Percentiles rank a stretch among this genome's conserved stretches.
Conservation (phyloP, 2,797 vertebrate species). For the Cossypha dichroa region DNA sequence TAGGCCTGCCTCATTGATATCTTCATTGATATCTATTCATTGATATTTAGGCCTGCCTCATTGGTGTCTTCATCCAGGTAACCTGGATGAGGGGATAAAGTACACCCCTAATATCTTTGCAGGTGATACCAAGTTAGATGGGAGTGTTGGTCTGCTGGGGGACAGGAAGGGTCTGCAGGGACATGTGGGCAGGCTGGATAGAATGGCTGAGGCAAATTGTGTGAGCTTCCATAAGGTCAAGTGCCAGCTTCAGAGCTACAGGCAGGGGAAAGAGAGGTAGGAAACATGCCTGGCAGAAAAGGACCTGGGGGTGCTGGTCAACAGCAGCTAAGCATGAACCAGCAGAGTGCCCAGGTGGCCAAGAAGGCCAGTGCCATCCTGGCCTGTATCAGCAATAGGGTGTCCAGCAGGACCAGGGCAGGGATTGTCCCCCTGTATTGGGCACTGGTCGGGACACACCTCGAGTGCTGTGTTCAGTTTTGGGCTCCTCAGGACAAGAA, state of each 20-base stretch:
- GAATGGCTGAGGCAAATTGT: fast-evolving
- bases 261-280: not conserved
- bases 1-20: fast-evolving
- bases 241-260: no score
- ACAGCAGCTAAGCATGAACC: not conserved
- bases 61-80: not conserved
- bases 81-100: not conserved
- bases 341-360: fast-evolving
- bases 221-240: not conserved
- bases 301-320: fast-evolving
- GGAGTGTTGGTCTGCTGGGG: not conserved
- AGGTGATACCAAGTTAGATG: not conserved
- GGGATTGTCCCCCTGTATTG: fast-evolving
- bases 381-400: fast-evolving
- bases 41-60: not conserved
- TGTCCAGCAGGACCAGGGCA: fast-evolving
- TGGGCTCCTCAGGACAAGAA: fast-evolving
- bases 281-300: not conserved
- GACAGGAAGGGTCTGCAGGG: not conserved
- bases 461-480: fast-evolving
- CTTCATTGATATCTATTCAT: no score
- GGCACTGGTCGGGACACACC: fast-evolving
- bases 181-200: not conserved
- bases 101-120: not conserved
- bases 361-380: fast-evolving